Evolutionary conservation across 1,140 invertebrate genomes (phyloP).

Genomic region (Leptinotarsa defecta): DNA sequence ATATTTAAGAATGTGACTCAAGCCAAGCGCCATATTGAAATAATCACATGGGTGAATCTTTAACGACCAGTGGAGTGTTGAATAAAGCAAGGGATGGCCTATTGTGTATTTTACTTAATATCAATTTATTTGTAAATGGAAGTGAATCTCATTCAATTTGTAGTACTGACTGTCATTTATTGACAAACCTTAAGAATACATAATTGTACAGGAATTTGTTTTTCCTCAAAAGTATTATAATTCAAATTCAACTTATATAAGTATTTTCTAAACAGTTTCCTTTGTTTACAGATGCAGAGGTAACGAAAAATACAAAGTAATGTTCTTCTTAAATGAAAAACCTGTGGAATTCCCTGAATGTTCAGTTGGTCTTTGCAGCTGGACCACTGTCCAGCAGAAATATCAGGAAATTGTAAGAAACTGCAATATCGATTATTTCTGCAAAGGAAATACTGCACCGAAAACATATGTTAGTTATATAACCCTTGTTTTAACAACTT

Average conservation of each 20-base stretch:
- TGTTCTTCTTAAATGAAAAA: slow-evolving; percentile 67
- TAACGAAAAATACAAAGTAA: slow-evolving; percentile 62
- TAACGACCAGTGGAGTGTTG: too few species aligned
- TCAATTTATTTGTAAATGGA: too few species aligned
- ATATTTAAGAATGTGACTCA: too few species aligned
- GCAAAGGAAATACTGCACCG: slow-evolving; percentile 10
- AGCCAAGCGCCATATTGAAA: too few species aligned
- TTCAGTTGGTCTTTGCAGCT: slow-evolving; percentile 66
- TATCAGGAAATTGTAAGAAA: slow-evolving; percentile 40
- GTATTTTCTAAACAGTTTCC: not conserved
- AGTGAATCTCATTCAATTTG: too few species aligned
- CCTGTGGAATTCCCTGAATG: slow-evolving; percentile 64
- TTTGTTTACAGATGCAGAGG: slow-evolving; percentile 59
- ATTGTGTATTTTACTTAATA: too few species aligned
- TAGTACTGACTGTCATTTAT: too few species aligned
- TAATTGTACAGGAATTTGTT: not conserved
- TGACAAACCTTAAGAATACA: too few species aligned
- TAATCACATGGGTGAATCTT: too few species aligned
- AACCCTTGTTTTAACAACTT: not conserved
- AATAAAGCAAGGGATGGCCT: too few species aligned
- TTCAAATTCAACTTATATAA: slow-evolving; percentile 28
- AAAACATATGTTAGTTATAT: not conserved
- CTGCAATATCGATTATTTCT: slow-evolving; percentile 46
- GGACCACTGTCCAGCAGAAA: slow-evolving; percentile 52
- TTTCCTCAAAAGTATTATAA: slow-evolving; percentile 45